Conservation (phyloP, 1,140 invertebrate species). For the Campodea augens region DNA sequence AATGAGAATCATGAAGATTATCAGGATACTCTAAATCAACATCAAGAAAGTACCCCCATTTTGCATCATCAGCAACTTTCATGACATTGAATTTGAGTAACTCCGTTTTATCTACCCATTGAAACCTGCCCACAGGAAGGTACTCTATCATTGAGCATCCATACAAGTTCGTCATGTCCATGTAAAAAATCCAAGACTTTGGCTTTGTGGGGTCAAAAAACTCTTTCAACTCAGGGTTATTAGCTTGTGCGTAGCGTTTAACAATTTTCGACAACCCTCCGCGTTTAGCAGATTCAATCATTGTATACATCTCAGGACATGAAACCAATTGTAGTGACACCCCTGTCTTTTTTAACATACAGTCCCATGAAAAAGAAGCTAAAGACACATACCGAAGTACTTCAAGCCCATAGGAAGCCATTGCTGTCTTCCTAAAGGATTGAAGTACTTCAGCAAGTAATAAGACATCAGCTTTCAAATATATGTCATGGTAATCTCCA, state of each 20-base stretch:
- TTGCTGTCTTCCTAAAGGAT: neutral
- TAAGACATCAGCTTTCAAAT: neutral
- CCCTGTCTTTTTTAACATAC: neutral
- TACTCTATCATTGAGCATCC: slow-evolving; percentile 26
- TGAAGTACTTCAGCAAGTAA: neutral
- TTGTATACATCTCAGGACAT: slow-evolving; percentile 5
- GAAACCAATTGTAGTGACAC: neutral
- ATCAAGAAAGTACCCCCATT: slow-evolving; percentile 31
- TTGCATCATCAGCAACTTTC: slow-evolving; percentile 20
- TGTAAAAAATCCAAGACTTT: slow-evolving; percentile 24
- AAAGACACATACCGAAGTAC: neutral
- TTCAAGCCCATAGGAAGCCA: neutral
- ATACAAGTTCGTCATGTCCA: slow-evolving; percentile 34
- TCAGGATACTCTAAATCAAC: slow-evolving; percentile 20
- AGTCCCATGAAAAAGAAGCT: neutral
- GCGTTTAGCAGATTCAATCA: slow-evolving; percentile 20
- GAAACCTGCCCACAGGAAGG: slow-evolving; percentile 24
- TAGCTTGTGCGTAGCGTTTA: slow-evolving; percentile 23
- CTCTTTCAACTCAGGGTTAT: slow-evolving; percentile 24
- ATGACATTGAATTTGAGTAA: slow-evolving; percentile 19
- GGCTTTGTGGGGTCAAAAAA: slow-evolving; percentile 21
- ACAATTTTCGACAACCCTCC: slow-evolving; percentile 19
- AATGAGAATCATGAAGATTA: slow-evolving; percentile 29
- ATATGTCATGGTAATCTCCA: neutral
- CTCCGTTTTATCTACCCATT: slow-evolving; percentile 22